phyloP scores from a whole-genome alignment of 2,797 vertebrate genomes.

The Sphenopsis melanotis region DNA sequence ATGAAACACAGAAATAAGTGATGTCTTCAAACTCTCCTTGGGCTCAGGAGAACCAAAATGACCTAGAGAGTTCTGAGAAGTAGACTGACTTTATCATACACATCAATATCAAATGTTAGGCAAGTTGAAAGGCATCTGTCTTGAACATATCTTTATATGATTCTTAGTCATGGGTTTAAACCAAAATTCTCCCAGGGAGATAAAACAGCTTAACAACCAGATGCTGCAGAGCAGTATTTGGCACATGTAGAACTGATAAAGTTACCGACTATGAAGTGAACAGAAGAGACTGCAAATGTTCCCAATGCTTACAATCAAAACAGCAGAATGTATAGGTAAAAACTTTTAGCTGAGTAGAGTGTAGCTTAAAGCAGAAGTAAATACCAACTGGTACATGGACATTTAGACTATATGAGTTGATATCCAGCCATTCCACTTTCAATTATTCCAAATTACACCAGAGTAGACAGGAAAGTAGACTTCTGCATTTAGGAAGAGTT shows the following conservation, averaged over 20 bases:
- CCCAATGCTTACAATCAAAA: not conserved
- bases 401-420: not conserved
- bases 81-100: not conserved
- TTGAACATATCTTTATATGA: slow-evolving; percentile 51
- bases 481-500: not conserved
- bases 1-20: not conserved
- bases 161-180: slow-evolving; percentile 57
- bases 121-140: slow-evolving; percentile 51
- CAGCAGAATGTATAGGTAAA: slow-evolving; percentile 34
- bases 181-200: slow-evolving; percentile 51
- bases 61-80: not conserved
- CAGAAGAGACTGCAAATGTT: slow-evolving; percentile 34
- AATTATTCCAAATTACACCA: not conserved
- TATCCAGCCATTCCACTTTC: not conserved
- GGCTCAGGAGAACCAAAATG: not conserved
- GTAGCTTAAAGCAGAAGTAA: not conserved
- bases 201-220: slow-evolving; percentile 67
- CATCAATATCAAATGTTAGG: not conserved
- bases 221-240: slow-evolving; percentile 53
- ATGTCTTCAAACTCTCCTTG: not conserved
- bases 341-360: not conserved
- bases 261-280: slow-evolving; percentile 52
- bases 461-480: not conserved
- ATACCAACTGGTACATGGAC: not conserved
- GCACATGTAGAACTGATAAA: slow-evolving; percentile 41